Conservation (phyloP, 2,888 invertebrate genomes). For the Plebejus melissa region DNA sequence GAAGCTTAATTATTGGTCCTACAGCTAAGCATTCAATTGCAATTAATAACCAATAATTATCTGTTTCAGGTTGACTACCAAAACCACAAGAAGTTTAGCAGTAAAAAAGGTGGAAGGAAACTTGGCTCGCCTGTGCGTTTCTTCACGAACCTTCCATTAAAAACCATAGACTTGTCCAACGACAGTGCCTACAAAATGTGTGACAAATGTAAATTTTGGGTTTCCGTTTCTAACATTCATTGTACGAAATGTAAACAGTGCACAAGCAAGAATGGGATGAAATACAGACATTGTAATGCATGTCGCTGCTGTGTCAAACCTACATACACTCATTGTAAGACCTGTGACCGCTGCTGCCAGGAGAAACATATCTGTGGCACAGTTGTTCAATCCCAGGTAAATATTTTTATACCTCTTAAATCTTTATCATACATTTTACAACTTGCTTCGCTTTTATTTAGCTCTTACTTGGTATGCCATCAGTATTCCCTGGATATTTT, state of each 20-base stretch:
- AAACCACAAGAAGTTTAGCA: conserved; percentile 86
- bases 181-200: conserved; percentile 88
- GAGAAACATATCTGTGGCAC: conserved; percentile 61
- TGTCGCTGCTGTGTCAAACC: conserved; percentile 92
- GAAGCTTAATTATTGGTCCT: too few species aligned
- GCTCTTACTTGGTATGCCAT: too few species aligned
- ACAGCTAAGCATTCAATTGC: too few species aligned
- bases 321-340: conserved; percentile 87
- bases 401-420: neutral
- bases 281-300: conserved; percentile 87
- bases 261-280: conserved; percentile 79
- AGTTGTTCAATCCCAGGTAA: conserved; percentile 63
- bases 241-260: conserved; percentile 64
- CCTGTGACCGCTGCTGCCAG: conserved; percentile 83
- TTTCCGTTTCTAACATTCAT: conserved; percentile 57
- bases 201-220: conserved; percentile 84
- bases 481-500: too few species aligned
- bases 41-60: neutral
- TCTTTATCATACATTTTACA: too few species aligned
- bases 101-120: conserved; percentile 82
- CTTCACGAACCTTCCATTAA: conserved; percentile 87
- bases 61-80: conserved; percentile 84
- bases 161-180: conserved; percentile 65
- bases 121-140: conserved; percentile 91
- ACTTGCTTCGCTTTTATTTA: neutral